Evolutionary conservation across 2,797 vertebrate species (phyloP).

Genomic region (Streptopelia turtur): DNA sequence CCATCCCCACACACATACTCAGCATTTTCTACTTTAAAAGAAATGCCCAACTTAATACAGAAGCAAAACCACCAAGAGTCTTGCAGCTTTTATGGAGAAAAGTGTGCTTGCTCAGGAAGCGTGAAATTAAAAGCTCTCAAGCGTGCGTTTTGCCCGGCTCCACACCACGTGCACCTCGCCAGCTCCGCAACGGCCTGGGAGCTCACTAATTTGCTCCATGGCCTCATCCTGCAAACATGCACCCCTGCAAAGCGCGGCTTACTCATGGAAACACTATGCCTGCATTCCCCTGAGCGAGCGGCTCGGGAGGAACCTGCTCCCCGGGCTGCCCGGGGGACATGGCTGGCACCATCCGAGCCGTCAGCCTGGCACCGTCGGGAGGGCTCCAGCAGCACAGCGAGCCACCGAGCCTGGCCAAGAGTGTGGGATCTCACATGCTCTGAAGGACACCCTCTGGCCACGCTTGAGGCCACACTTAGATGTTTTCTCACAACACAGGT

Average conservation of each 20-base stretch:
- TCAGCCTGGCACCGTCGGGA: constrained; percentile 7
- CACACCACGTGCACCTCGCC: not conserved
- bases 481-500: not conserved
- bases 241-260: constrained; percentile 34
- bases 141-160: not conserved
- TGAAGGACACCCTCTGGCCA: constrained; percentile 32
- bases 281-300: not conserved
- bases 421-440: not conserved
- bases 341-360: not conserved
- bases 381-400: constrained; percentile 9
- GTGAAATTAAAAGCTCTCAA: constrained; percentile 42
- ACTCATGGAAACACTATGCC: constrained; percentile 70
- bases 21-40: not conserved
- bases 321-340: not conserved
- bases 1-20: not conserved
- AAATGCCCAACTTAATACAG: not conserved
- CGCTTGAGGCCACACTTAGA: not conserved
- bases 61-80: not conserved
- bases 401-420: not conserved
- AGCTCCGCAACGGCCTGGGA: not conserved
- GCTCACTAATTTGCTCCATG: constrained; percentile 29
- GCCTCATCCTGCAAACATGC: constrained; percentile 65
- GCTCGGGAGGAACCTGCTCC: constrained; percentile 14
- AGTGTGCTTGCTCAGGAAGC: constrained; percentile 1
- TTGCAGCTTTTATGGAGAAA: not conserved